Evolutionary conservation across 1,140 invertebrate species (phyloP).

Genomic region (Goniozus legneri): DNA sequence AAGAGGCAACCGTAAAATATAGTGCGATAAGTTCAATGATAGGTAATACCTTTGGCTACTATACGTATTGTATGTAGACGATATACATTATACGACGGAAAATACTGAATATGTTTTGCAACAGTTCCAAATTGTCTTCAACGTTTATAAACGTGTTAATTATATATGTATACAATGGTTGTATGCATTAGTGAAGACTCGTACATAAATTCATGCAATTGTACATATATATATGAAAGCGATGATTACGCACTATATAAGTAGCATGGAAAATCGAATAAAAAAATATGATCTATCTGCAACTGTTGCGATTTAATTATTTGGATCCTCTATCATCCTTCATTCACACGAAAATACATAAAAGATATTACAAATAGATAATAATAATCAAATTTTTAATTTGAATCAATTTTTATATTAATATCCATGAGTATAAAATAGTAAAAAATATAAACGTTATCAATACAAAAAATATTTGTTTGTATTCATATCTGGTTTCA

Average conservation of each 20-base stretch:
- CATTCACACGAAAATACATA: too few species aligned
- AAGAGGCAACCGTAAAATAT: constrained; percentile 2
- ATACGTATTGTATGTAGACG: constrained; percentile 13
- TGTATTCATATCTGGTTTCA: too few species aligned
- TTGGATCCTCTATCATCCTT: too few species aligned
- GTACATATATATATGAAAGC: constrained; percentile 18
- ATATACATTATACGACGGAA: constrained; percentile 1
- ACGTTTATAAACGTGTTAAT: constrained; percentile 29
- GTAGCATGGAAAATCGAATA: constrained; percentile 26
- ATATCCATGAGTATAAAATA: too few species aligned
- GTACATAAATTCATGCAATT: constrained; percentile 4
- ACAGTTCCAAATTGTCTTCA: constrained; percentile 22
- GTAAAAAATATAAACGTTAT: too few species aligned
- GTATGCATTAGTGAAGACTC: constrained; percentile 14
- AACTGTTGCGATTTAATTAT: constrained; percentile 3
- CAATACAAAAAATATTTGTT: too few species aligned
- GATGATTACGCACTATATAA: constrained; percentile 22
- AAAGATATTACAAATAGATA: too few species aligned
- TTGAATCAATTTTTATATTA: too few species aligned
- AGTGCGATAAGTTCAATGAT: constrained; percentile 11
- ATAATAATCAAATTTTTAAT: too few species aligned
- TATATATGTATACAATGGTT: constrained; percentile 20
- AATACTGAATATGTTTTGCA: constrained; percentile 13
- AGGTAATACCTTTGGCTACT: constrained; percentile 13
- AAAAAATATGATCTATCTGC: constrained; percentile 22